Evolutionary conservation across 2,113 vertebrate species (phyloP).

Genomic region (Siphamia tubifer): DNA sequence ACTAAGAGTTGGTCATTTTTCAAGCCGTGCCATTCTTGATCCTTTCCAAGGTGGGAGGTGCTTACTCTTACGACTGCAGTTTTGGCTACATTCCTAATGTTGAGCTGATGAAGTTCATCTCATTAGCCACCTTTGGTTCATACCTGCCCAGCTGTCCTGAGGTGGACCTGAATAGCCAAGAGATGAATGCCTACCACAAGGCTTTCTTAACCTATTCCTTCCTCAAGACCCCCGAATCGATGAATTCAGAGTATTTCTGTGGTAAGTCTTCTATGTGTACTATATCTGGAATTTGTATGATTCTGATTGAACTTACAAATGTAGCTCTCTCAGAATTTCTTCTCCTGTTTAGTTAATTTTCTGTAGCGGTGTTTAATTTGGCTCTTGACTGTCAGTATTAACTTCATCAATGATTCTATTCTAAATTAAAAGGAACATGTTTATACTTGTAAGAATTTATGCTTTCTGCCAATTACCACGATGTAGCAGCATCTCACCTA

Average conservation of each 20-base stretch:
- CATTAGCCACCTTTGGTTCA: conserved; percentile 95
- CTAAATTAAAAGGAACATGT: too few relatives aligned
- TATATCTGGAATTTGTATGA: background rate
- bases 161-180: conserved; percentile 78
- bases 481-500: too few relatives aligned
- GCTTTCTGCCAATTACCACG: too few relatives aligned
- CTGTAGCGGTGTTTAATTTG: too few relatives aligned
- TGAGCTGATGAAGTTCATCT: conserved; percentile 98
- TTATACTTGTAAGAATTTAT: too few relatives aligned
- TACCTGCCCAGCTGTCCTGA: conserved; percentile 93
- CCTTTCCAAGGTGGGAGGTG: conserved; percentile 88
- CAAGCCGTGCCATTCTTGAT: too few relatives aligned
- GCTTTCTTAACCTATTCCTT: conserved; percentile 96
- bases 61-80: conserved; percentile 96
- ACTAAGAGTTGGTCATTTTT: too few relatives aligned
- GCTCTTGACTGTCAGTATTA: too few relatives aligned
- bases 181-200: conserved; percentile 94
- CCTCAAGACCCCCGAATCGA: conserved; percentile 89
- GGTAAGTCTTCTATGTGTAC: conserved; percentile 77
- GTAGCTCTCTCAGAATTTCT: too few relatives aligned
- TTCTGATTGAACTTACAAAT: background rate
- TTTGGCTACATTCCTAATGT: conserved; percentile 97
- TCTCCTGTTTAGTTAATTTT: too few relatives aligned
- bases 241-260: conserved; percentile 94
- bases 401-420: too few relatives aligned